A percentile compares a stretch with the other conserved stretches of the same genome.
Conservation (phyloP, 2,797 vertebrate species). For the Champsocephalus esox region DNA sequence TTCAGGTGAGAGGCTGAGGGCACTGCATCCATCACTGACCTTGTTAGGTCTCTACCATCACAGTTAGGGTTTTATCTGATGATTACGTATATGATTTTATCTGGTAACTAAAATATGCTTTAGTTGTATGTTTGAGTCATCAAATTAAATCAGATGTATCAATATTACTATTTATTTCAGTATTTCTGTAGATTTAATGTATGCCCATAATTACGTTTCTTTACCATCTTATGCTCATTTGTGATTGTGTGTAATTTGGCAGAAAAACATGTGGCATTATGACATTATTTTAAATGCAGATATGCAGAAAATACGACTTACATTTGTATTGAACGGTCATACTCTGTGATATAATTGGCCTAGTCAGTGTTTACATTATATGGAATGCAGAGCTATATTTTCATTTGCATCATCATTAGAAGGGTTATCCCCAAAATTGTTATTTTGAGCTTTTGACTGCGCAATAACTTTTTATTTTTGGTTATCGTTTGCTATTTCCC, state of each 20-base stretch:
- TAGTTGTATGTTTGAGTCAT: not conserved
- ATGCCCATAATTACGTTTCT: not conserved
- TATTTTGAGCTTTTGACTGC: not conserved
- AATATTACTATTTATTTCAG: not conserved
- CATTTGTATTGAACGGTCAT: not conserved
- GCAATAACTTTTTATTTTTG: not conserved
- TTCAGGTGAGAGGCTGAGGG: slow-evolving; percentile 71
- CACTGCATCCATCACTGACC: not conserved
- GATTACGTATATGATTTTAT: not conserved
- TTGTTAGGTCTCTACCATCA: not conserved
- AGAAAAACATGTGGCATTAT: not conserved
- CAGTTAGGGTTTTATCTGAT: not conserved
- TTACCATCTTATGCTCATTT: not conserved
- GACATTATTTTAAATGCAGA: not conserved
- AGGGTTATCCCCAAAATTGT: not conserved
- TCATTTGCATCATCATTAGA: not conserved
- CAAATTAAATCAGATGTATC: too few species aligned
- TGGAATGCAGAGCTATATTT: not conserved
- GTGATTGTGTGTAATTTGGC: not conserved
- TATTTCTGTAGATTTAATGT: not conserved
- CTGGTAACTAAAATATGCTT: not conserved
- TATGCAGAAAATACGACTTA: not conserved
- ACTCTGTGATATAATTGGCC: not conserved
- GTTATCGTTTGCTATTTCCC: too few species aligned
- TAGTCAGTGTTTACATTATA: not conserved